Evolutionary conservation across 2,797 vertebrate genomes (phyloP).

Genomic region (Hypotaenidia okinawae): DNA sequence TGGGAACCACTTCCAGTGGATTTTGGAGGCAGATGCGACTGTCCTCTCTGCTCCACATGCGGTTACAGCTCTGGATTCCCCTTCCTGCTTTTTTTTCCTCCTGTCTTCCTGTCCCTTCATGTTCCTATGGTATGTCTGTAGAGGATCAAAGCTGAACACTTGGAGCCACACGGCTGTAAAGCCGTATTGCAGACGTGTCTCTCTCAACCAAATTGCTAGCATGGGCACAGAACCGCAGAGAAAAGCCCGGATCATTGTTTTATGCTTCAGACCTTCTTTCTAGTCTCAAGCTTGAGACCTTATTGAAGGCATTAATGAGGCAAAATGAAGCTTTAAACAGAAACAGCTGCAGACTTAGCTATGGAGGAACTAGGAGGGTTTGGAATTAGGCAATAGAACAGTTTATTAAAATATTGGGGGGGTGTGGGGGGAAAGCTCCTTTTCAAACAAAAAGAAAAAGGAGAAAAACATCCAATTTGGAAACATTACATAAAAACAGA

Average conservation of each 20-base stretch:
- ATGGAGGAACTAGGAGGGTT: neutral
- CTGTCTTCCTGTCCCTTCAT: neutral
- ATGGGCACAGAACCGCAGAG: neutral
- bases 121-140: neutral
- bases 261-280: constrained; percentile 16
- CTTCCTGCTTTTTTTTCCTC: neutral
- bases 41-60: neutral
- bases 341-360: constrained; percentile 44
- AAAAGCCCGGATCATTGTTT: neutral
- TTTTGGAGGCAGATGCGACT: neutral
- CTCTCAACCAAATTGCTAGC: neutral
- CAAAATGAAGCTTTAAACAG: constrained; percentile 36
- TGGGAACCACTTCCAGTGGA: neutral
- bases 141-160: neutral
- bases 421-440: neutral
- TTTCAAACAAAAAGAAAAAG: neutral
- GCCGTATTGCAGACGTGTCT: neutral
- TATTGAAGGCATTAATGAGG: constrained; percentile 37
- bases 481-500: neutral
- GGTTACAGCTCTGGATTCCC: neutral
- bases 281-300: neutral
- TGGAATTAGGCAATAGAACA: constrained; percentile 7
- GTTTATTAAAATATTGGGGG: neutral
- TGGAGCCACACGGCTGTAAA: accelerated
- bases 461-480: neutral